These are phyloP conservation scores for Acronicta aceris DNA, from an alignment of 2,888 invertebrate species.

Conservation along the genomic window DNA sequence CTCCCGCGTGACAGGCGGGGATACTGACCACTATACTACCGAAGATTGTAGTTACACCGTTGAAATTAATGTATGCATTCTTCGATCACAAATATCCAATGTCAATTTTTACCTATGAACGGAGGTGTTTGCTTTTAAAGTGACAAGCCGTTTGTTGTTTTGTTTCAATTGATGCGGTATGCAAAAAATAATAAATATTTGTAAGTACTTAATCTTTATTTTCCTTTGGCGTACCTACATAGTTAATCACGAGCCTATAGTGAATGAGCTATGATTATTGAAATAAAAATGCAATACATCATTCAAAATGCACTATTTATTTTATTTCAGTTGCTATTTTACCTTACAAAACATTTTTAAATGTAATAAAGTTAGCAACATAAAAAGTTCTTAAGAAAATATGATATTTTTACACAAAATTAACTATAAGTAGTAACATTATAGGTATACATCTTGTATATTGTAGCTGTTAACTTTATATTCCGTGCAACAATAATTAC, in stretches of 20 bases:
- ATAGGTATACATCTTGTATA: too few relatives aligned
- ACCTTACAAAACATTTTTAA: slow-evolving; percentile 71
- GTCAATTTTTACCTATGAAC: not conserved
- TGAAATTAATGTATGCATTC: not conserved
- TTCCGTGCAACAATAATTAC: slow-evolving; percentile 46
- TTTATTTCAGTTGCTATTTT: slow-evolving; percentile 72
- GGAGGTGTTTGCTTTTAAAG: too few relatives aligned
- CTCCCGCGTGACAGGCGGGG: slow-evolving; percentile 90
- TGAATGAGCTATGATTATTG: too few relatives aligned
- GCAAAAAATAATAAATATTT: too few relatives aligned
- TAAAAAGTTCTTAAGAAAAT: slow-evolving; percentile 66
- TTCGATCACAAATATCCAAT: not conserved
- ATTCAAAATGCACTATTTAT: slow-evolving; percentile 80
- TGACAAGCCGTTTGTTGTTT: too few relatives aligned
- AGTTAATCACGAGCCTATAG: too few relatives aligned
- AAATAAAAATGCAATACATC: slow-evolving; percentile 51
- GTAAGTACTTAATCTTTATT: too few relatives aligned
- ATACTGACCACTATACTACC: slow-evolving; percentile 90
- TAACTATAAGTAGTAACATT: too few relatives aligned
- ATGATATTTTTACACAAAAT: slow-evolving; percentile 63
- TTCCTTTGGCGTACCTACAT: too few relatives aligned
- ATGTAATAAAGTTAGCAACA: slow-evolving; percentile 65
- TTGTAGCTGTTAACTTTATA: slow-evolving; percentile 36
- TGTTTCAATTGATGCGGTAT: too few relatives aligned
- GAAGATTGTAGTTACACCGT: slow-evolving; percentile 57